These are phyloP conservation scores for Pherbina coryleti DNA, from an alignment of 2,888 invertebrate genomes.

Conservation along the genomic window DNA sequence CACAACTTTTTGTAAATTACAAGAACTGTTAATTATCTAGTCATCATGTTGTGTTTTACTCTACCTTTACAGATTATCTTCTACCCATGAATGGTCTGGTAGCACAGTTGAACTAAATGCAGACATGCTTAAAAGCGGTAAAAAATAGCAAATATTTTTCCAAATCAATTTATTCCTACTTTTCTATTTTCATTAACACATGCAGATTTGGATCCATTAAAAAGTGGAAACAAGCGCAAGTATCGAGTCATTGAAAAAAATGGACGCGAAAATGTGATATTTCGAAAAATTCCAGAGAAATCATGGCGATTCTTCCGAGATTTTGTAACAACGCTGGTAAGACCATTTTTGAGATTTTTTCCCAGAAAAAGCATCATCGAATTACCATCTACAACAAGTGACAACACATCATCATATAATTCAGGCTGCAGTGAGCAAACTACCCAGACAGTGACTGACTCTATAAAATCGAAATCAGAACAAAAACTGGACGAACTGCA, in stretches of 20 bases:
- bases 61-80: constrained; percentile 53
- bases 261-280: constrained; percentile 65
- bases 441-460: constrained; percentile 53
- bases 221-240: constrained; percentile 45
- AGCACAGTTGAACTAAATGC: constrained; percentile 64
- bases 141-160: constrained; percentile 4
- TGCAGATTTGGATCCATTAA: constrained; percentile 45
- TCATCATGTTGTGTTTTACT: constrained; percentile 2
- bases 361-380: constrained; percentile 22
- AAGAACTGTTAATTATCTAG: no score
- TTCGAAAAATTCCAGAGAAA: constrained; percentile 72
- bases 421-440: not conserved
- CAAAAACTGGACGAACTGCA: constrained; percentile 57
- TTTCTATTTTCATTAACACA: not conserved
- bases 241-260: constrained; percentile 65
- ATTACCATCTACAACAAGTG: not conserved
- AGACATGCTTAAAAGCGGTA: constrained; percentile 51
- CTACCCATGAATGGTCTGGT: constrained; percentile 62
- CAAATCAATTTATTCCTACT: not conserved
- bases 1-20: no score
- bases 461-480: constrained; percentile 59
- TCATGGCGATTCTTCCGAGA: constrained; percentile 83
- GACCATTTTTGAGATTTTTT: constrained; percentile 70
- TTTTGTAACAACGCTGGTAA: constrained; percentile 90
- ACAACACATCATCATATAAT: not conserved